Evolutionary conservation across 1,140 invertebrate genomes (phyloP), one percentile per base, ranked within the genome.

Genomic region (Calephelis nemesis): DNA sequence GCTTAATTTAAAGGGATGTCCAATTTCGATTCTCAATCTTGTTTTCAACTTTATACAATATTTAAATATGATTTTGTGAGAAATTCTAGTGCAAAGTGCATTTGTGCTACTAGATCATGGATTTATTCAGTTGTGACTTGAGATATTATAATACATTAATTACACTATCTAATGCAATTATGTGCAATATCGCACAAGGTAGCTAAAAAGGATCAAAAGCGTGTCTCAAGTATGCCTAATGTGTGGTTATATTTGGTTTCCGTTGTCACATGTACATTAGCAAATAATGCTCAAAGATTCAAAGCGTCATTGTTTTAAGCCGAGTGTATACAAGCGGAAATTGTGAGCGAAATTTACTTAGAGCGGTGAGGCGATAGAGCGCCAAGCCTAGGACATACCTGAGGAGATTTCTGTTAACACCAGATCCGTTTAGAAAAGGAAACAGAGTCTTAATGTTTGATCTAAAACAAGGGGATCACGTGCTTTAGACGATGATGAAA

Each of bases 351-450:
- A 81, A 79, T 69, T 74, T 58, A 60, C 30, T 72, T 65, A 74
- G 72, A 80, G 85, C 85, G 70, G 84, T 88, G 83, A 79, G 78
- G 75, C 77, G 77, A 75, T 65, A 70, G 63, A 73, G 69, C 80
- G 76, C 74, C 76, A 87, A 91, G 87, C 88, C 78, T 77, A 52
- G 72, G 76, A 91, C 88, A 75, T 91, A 91, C 88, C 88, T 91
- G 81, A 91, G 81, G 60, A 91, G 86, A 75, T 90, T 90, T 91
- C 89, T 91, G 86, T 84, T 78, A 79, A 87, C 80, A 88, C 84
- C 86, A 84, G 87, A 83, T 87, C 88, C 87, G 81, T 82, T 84
- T 84, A 81, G 81, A 84, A 87, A 83, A 88, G 83, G 83, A 88
- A 88, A 91, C 72, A 88, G 67, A 83, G 76, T 73, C 81, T 83